phyloP scores from a whole-genome alignment of 2,888 invertebrate species.

The Thumatha senex region DNA sequence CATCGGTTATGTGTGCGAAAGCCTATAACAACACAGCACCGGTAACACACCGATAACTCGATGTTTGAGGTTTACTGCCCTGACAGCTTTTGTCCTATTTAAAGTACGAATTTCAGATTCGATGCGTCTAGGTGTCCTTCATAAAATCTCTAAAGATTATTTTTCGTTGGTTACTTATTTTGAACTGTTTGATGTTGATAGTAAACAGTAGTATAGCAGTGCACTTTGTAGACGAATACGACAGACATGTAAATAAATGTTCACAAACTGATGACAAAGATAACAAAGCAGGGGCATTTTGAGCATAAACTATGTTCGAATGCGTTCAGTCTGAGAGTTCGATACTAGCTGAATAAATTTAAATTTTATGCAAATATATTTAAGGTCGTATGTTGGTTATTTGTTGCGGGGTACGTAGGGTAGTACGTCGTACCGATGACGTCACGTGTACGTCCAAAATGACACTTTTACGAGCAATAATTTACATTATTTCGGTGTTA shows the following conservation, averaged over 20 bases:
- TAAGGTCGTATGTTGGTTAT: slow-evolving; percentile 46
- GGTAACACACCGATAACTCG: slow-evolving; percentile 51
- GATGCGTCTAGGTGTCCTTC: slow-evolving; percentile 63
- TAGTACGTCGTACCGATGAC: slow-evolving; percentile 55
- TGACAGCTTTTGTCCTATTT: slow-evolving; percentile 80
- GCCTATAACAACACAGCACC: slow-evolving; percentile 48
- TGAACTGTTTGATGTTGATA: slow-evolving; percentile 25
- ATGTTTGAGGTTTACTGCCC: slow-evolving; percentile 78
- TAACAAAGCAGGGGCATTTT: slow-evolving; percentile 68
- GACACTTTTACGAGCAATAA: slow-evolving; percentile 82
- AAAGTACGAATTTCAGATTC: slow-evolving; percentile 68
- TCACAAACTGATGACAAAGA: slow-evolving; percentile 68
- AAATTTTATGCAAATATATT: slow-evolving; percentile 32
- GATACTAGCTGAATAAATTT: slow-evolving; percentile 34
- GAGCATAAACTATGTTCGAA: slow-evolving; percentile 61
- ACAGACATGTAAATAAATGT: slow-evolving; percentile 67
- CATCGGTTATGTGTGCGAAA: slow-evolving; percentile 66
- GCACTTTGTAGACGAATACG: slow-evolving; percentile 38
- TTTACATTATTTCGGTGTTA: slow-evolving; percentile 81
- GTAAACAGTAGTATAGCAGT: slow-evolving; percentile 36
- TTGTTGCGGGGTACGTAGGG: slow-evolving; percentile 32
- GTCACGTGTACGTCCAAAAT: slow-evolving; percentile 80
- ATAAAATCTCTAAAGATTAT: slow-evolving; percentile 11
- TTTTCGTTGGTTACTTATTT: slow-evolving; percentile 38
- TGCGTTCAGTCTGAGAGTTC: slow-evolving; percentile 44